phyloP scores from a whole-genome alignment of 2,113 vertebrate species.

The Prionailurus viverrinus region DNA sequence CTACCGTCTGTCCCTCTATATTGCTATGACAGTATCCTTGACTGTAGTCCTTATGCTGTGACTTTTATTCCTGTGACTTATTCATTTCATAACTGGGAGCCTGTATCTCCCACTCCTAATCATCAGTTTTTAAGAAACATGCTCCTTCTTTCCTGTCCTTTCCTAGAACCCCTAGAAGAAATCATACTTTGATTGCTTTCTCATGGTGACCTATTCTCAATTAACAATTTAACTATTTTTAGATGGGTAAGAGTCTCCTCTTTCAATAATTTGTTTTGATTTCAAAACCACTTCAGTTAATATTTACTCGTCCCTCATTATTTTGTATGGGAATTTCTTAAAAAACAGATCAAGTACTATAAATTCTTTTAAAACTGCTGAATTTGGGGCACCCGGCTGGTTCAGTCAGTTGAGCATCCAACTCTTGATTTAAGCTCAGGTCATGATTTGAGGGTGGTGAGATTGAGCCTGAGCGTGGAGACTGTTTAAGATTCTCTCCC shows the following conservation, averaged over 20 bases:
- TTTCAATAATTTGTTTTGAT: not conserved
- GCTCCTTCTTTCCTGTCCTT: not conserved
- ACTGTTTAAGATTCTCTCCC: too few relatives aligned
- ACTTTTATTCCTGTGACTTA: not conserved
- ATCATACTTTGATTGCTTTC: conserved; percentile 3
- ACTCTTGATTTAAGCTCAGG: too few relatives aligned
- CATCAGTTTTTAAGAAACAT: not conserved
- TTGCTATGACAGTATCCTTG: too few relatives aligned
- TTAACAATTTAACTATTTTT: not conserved
- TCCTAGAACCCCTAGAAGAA: not conserved
- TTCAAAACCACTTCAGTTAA: not conserved
- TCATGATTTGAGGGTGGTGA: too few relatives aligned
- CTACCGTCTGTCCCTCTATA: not conserved
- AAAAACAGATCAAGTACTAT: not conserved
- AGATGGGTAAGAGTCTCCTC: not conserved
- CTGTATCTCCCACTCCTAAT: not conserved
- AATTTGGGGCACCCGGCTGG: too few relatives aligned
- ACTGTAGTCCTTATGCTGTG: not conserved
- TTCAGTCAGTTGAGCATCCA: too few relatives aligned
- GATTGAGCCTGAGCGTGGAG: too few relatives aligned
- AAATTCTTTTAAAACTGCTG: not conserved
- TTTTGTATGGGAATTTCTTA: not conserved
- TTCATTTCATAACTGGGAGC: not conserved
- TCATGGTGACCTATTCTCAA: not conserved
- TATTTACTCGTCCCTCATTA: not conserved